phyloP scores from a whole-genome alignment of 2,113 vertebrate genomes.

The Scytalopus superciliaris region DNA sequence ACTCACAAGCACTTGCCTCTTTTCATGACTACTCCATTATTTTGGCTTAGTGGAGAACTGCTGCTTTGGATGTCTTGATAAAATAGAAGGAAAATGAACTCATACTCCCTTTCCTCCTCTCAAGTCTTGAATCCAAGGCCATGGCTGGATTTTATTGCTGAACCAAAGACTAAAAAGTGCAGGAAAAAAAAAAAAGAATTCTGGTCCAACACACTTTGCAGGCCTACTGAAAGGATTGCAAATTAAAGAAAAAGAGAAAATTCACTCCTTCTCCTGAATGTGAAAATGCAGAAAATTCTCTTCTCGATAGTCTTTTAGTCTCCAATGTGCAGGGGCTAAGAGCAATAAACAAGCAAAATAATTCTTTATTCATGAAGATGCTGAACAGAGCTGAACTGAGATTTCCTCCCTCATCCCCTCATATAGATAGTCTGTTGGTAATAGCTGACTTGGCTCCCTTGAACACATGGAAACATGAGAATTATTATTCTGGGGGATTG shows the following conservation, averaged over 20 bases:
- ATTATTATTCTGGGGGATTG: not conserved
- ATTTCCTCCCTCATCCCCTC: not conserved
- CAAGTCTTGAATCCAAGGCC: not conserved
- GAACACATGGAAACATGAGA: not conserved
- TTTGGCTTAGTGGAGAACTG: not conserved
- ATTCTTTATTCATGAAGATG: not conserved
- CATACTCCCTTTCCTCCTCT: not conserved
- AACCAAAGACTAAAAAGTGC: not conserved
- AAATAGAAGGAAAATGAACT: not conserved
- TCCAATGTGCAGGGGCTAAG: not conserved
- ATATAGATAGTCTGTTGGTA: not conserved
- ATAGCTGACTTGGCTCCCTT: not conserved
- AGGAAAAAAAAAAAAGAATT: fast-evolving
- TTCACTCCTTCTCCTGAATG: not conserved
- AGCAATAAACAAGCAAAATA: not conserved
- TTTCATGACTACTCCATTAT: not conserved
- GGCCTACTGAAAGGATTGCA: not conserved
- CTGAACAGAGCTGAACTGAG: not conserved
- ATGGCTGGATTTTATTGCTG: not conserved
- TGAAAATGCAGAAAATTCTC: not conserved
- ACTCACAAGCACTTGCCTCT: not conserved
- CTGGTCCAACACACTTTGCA: not conserved
- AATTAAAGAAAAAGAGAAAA: not conserved
- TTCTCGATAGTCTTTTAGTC: not conserved
- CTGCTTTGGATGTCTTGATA: not conserved